Conservation (phyloP, 2,797 vertebrate genomes). For the Manis pentadactyla region DNA sequence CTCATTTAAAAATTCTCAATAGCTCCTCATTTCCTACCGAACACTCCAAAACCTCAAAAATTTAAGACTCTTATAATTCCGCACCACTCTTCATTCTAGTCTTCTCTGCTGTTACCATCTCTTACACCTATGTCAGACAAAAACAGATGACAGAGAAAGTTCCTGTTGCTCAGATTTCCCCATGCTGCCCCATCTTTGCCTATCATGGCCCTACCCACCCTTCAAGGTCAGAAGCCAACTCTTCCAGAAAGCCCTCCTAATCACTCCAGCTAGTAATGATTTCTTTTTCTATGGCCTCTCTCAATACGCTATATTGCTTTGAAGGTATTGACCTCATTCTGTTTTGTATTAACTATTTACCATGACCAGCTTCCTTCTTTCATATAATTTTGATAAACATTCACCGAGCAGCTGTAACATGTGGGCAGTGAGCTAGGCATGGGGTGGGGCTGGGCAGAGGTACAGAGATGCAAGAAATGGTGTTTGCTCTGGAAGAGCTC, state of each 20-base stretch:
- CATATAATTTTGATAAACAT: background rate
- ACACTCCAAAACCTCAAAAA: background rate
- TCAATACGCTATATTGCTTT: background rate
- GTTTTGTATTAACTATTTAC: background rate
- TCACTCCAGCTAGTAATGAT: background rate
- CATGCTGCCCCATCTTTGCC: background rate
- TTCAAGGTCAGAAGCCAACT: background rate
- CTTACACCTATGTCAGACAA: background rate
- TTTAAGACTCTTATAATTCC: background rate
- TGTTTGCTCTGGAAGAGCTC: background rate
- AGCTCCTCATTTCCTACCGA: background rate
- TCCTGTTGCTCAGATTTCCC: background rate
- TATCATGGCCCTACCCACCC: background rate
- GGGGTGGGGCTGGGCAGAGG: background rate
- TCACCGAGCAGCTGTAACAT: background rate
- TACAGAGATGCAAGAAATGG: background rate
- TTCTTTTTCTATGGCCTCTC: background rate
- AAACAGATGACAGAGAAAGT: background rate
- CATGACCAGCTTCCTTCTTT: background rate
- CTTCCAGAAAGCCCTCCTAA: background rate
- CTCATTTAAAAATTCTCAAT: background rate
- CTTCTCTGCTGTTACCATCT: background rate
- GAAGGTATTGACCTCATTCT: background rate
- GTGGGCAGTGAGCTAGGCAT: background rate
- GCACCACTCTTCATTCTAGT: background rate